Percentiles rank a stretch among this genome's conserved stretches.
phyloP scores from a whole-genome alignment of 2,797 vertebrate species.

The Enteromius anoplus region DNA sequence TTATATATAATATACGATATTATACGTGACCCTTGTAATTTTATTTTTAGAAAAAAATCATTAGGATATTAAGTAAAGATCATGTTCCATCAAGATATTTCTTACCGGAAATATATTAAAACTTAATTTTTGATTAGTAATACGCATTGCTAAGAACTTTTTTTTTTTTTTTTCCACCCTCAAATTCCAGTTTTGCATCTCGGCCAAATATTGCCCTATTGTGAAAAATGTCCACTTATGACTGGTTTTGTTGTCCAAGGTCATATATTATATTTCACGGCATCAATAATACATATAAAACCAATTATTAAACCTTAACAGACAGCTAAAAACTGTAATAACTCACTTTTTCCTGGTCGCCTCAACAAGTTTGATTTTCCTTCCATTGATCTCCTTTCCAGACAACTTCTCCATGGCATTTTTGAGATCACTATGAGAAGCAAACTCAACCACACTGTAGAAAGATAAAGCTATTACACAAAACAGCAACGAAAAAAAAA shows the following conservation, averaged over 20 bases:
- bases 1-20: not conserved
- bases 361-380: slow-evolving; percentile 96
- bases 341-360: slow-evolving; percentile 87
- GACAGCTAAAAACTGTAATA: not conserved
- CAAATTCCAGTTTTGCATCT: too few relatives aligned
- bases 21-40: not conserved
- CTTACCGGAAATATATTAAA: too few relatives aligned
- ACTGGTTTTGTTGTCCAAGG: too few relatives aligned
- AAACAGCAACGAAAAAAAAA: not conserved
- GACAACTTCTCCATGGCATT: slow-evolving; percentile 96
- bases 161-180: too few relatives aligned
- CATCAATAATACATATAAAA: not conserved
- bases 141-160: too few relatives aligned
- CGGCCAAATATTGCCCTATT: too few relatives aligned
- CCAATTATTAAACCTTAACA: not conserved
- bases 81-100: too few relatives aligned
- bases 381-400: slow-evolving; percentile 97
- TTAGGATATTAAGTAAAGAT: too few relatives aligned
- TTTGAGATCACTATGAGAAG: slow-evolving; percentile 95
- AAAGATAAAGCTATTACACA: not conserved
- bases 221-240: too few relatives aligned
- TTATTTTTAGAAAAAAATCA: too few relatives aligned
- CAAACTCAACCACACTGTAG: slow-evolving; percentile 93
- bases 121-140: too few relatives aligned
- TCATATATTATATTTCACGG: not conserved